These are phyloP conservation scores for Sminthurinus aureus DNA, from an alignment of 2,888 invertebrate genomes.

Conservation along the genomic window DNA sequence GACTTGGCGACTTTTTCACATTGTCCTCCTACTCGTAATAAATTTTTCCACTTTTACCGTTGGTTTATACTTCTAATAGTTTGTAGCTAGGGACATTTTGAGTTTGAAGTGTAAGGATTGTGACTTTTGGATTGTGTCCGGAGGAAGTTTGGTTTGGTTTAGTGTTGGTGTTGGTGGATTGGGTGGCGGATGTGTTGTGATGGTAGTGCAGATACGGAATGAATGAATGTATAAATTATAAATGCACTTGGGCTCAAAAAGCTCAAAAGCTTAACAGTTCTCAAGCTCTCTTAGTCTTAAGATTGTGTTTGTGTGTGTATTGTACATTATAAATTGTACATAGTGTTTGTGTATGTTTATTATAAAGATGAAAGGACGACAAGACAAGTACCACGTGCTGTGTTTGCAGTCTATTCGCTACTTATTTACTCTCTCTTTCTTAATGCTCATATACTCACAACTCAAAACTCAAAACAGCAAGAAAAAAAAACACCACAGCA, in stretches of 20 bases:
- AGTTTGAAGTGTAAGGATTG: background rate
- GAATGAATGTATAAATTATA: too few species aligned
- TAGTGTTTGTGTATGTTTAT: background rate
- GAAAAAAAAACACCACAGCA: background rate
- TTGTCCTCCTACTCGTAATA: background rate
- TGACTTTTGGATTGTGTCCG: background rate
- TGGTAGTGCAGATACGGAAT: background rate
- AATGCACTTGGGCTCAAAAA: background rate
- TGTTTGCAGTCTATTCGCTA: conserved; percentile 15
- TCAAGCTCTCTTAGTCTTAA: too few species aligned
- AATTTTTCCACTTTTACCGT: too few species aligned
- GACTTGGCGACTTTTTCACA: background rate
- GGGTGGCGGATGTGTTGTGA: background rate
- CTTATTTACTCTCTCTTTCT: conserved; percentile 6
- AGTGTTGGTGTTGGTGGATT: background rate
- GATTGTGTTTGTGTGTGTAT: too few species aligned
- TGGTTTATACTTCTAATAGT: too few species aligned
- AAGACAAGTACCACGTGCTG: conserved; percentile 36
- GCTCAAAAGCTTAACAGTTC: background rate
- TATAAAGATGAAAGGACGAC: conserved; percentile 10
- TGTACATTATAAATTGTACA: background rate
- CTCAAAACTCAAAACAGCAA: too few species aligned
- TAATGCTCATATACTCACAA: background rate
- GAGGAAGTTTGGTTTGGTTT: background rate
- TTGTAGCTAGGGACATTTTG: too few species aligned